Evolutionary conservation across 92 coral and sea anemone species (phyloP).

Genomic region (Porites evermanni): DNA sequence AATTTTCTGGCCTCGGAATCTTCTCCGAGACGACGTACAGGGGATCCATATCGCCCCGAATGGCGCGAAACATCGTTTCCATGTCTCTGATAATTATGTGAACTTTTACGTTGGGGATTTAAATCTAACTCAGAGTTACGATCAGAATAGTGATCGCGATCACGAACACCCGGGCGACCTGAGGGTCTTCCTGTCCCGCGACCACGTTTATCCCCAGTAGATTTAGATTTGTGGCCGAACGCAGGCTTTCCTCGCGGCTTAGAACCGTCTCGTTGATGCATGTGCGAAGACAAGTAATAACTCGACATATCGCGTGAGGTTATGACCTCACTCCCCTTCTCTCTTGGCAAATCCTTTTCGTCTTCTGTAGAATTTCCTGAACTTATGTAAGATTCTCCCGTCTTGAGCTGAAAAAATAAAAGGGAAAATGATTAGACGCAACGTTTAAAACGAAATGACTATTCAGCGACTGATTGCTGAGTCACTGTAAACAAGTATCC

Average conservation of each 20-base stretch:
- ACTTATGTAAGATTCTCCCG: slow-evolving; percentile 71
- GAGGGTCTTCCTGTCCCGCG: slow-evolving; percentile 75
- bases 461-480: slow-evolving; percentile 34
- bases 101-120: slow-evolving; percentile 29
- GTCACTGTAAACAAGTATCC: not conserved
- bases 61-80: slow-evolving; percentile 48
- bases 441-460: slow-evolving; percentile 7
- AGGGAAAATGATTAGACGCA: slow-evolving; percentile 12
- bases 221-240: slow-evolving; percentile 76
- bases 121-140: slow-evolving; percentile 44
- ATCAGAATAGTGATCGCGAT: slow-evolving; percentile 70
- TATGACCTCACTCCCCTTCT: slow-evolving; percentile 42
- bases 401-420: slow-evolving; percentile 69
- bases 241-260: slow-evolving; percentile 87
- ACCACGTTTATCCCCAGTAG: slow-evolving; percentile 70
- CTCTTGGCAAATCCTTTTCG: slow-evolving; percentile 57
- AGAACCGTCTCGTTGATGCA: slow-evolving; percentile 85
- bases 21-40: slow-evolving; percentile 68
- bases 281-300: slow-evolving; percentile 81
- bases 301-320: slow-evolving; percentile 80
- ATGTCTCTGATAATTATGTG: slow-evolving; percentile 52
- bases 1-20: slow-evolving; percentile 51
- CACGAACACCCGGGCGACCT: slow-evolving; percentile 72
- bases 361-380: slow-evolving; percentile 83
- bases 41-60: slow-evolving; percentile 67